Base-by-base conservation (phyloP, 2,113 vertebrate species). In the Paracanthobrama guichenoti region DNA sequence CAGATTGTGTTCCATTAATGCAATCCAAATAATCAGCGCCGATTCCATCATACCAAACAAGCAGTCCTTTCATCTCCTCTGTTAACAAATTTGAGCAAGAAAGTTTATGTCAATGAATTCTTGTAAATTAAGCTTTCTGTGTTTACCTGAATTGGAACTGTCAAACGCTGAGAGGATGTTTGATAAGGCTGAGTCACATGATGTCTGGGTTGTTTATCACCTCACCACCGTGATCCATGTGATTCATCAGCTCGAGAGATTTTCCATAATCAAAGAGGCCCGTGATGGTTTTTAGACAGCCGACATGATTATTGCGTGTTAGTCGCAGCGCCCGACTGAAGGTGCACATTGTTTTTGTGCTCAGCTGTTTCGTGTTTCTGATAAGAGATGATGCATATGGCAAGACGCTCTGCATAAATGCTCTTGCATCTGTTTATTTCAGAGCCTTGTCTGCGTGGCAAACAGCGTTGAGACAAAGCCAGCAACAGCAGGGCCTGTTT, bases 181-280 rank as follows among this genome's bases (percentile, higher is more conserved):
- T 74, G 74, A 88, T 84, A 60, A 53, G 62, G 71, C 67, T 64
- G 53, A 71, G 57, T 46, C 53, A 71, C 83, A 16, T 24, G 60
- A 81, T 59, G 31, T 81, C 73, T 62, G 26, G 83, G 79, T 79
- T 85, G 85, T 88, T 86, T 75, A 88, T 88, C 83, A 82, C 69
- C 35, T 50, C 48, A 48, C 13, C 3, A 42, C 42, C 20, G 82
- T 59, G 85, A 57, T 42, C 8, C 35, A 31, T 39, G 28, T 39
- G 83, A 79, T 85, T 87, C 64, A 81, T 85, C 77, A 79, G 60
- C 59, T 78, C 50, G 16, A 3, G 72, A 57, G 64, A 83, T 87
- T 79, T 81, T 72, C 81, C 83, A 79, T 83, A 85, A 88, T 87
- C 83, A 77, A 78, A 76, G 46, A 39, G 81, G 69, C 77, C 66